Percentiles rank a stretch among this genome's conserved stretches.
Conservation (phyloP, 2,888 invertebrate species). For the Aethes cnicana region DNA sequence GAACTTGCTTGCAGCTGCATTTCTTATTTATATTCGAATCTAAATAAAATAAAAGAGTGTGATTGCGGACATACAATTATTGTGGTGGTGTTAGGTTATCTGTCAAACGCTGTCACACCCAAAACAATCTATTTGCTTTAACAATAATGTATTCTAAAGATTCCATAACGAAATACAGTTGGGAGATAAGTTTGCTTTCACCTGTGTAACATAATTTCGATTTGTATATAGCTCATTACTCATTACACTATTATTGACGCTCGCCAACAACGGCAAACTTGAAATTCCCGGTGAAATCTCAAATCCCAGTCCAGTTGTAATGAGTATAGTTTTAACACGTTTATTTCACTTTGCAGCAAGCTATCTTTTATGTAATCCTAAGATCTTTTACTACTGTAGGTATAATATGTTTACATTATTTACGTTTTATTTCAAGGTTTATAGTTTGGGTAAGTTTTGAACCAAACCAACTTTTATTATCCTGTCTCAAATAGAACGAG, state of each 20-base stretch:
- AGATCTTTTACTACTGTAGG: no score
- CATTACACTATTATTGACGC: constrained; percentile 3
- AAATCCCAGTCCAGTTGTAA: no score
- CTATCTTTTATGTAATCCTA: no score
- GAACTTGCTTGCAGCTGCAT: constrained; percentile 82
- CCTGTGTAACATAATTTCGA: constrained; percentile 8
- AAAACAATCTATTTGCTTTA: constrained; percentile 27
- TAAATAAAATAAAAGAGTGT: constrained; percentile 15
- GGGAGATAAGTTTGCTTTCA: neutral
- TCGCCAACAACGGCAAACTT: constrained; percentile 21
- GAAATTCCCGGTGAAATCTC: constrained; percentile 34
- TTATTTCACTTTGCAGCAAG: no score
- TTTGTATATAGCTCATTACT: no score
- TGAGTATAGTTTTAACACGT: no score
- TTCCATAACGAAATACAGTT: neutral
- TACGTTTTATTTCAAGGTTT: no score
- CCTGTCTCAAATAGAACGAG: no score
- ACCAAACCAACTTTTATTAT: no score
- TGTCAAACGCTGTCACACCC: constrained; percentile 42
- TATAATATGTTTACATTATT: no score
- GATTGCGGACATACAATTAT: constrained; percentile 20
- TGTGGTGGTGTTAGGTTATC: constrained; percentile 46
- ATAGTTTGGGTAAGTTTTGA: no score
- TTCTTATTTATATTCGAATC: constrained; percentile 22
- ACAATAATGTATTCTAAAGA: neutral